A percentile compares a stretch with the other conserved stretches of the same genome.
phyloP scores from a whole-genome alignment of 2,888 invertebrate species.

The Drosophila rellima region DNA sequence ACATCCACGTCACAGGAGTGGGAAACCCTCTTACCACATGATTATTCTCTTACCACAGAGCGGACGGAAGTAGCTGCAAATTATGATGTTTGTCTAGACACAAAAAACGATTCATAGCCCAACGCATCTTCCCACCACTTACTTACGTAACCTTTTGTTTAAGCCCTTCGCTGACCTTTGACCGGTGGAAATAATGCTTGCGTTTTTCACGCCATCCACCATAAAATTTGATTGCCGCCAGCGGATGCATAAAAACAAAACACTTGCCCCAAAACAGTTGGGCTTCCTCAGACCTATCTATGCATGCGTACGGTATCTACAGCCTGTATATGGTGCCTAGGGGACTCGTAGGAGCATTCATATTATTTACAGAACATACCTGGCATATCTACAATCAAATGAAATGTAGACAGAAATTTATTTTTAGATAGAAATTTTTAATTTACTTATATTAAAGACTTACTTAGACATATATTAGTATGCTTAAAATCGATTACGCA shows the following conservation, averaged over 20 bases:
- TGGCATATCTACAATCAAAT: background rate
- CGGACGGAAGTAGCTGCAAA: constrained; percentile 53
- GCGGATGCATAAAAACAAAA: constrained; percentile 55
- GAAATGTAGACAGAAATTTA: background rate
- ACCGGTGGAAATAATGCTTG: constrained; percentile 25
- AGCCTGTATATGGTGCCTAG: constrained; percentile 26
- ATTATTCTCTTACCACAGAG: too few species aligned
- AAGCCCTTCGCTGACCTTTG: constrained; percentile 41
- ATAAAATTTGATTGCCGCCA: constrained; percentile 61
- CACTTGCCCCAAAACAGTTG: constrained; percentile 37
- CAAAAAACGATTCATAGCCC: background rate
- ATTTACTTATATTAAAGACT: too few species aligned
- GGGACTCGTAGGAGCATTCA: constrained; percentile 38
- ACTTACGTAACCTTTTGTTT: constrained; percentile 15
- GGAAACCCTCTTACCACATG: too few species aligned
- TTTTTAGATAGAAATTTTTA: too few species aligned
- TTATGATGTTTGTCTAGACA: constrained; percentile 65
- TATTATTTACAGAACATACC: constrained; percentile 1
- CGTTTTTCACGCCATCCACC: constrained; percentile 31
- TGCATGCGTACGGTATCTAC: constrained; percentile 16
- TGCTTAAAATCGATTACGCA: too few species aligned
- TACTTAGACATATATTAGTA: too few species aligned
- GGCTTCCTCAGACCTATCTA: constrained; percentile 24
- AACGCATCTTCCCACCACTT: background rate
- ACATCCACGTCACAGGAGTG: constrained; percentile 5